phyloP scores from a whole-genome alignment of 2,113 vertebrate genomes.

The Tachycineta bicolor region DNA sequence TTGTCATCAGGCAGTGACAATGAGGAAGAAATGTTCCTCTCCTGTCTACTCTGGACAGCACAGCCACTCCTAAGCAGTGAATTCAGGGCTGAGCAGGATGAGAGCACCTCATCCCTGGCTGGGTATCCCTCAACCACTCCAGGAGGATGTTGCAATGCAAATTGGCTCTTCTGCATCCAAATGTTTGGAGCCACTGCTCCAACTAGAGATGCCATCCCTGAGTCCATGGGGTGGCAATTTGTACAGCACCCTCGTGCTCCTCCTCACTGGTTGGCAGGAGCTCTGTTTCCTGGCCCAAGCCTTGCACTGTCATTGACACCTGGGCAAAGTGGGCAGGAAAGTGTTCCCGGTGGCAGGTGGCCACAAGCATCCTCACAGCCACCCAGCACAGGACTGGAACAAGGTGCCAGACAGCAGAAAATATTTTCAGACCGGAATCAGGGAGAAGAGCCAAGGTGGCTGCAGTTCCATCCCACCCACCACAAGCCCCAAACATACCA shows the following conservation, averaged over 20 bases:
- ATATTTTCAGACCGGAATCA: background rate
- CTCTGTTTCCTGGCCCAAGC: background rate
- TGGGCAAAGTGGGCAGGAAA: background rate
- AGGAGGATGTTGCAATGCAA: background rate
- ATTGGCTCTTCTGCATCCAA: background rate
- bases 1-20: background rate
- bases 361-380: accelerated
- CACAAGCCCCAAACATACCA: background rate
- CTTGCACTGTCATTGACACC: background rate
- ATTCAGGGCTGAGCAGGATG: background rate
- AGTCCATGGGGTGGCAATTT: background rate
- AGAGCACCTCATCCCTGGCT: background rate
- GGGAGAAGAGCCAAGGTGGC: background rate
- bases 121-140: background rate
- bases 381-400: accelerated
- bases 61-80: background rate
- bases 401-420: background rate
- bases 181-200: accelerated
- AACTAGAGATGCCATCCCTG: background rate
- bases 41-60: background rate
- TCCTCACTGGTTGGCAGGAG: background rate
- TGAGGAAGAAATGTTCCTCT: background rate
- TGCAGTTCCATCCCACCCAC: background rate
- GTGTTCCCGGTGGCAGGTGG: background rate
- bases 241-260: background rate